Evolutionary conservation across 2,888 invertebrate genomes (phyloP), one percentile per base, ranked within the genome.

Genomic region (Drosophila sordidula): DNA sequence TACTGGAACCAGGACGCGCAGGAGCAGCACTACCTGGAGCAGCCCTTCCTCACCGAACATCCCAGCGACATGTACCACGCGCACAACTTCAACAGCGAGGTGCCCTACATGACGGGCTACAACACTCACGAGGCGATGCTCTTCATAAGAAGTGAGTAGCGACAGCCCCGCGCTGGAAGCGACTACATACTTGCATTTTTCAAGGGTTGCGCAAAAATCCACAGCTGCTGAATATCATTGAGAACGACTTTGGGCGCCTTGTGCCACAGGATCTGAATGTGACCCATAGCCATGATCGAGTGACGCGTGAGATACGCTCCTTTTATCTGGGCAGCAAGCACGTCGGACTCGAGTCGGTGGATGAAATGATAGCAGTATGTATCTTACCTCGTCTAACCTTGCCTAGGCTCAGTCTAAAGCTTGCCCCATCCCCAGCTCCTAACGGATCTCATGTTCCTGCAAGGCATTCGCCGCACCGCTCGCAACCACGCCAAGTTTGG

Each of bases 61-160:
- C 95, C 95, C 0, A 80, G 89, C 12, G 92, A 92, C 0, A 85
- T 93, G 32, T 90, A 94, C 41, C 68, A 93, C 32, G 74, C 80
- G 70, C 90, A 91, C 49, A 88, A 89, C 0, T 94, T 94, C 16
- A 93, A 93, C n/a, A 93, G 93, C 22, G 93, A 94, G 56, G 93
- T 95, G 12, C 95, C 95, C 0, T 93, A 95, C 78, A 93, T 95
- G 71, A 93, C 94, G 0, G 95, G 95, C 0, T 94, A 94, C 80
- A 95, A 95, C 65, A 94, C 94, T 0, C 94, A 95, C 73, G 95
- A 95, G 78, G 95, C 95, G n/a, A 93, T 94, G 86, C 93, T 94
- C 34, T 92, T 94, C n/a, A 93, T 94, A 55, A 90, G 94, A 92
- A 93, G 94, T 94, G 69, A 65, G 89, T 83, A 5, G 3, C 0